Conservation (phyloP, 2,888 invertebrate genomes). For the Apodemia zela region DNA sequence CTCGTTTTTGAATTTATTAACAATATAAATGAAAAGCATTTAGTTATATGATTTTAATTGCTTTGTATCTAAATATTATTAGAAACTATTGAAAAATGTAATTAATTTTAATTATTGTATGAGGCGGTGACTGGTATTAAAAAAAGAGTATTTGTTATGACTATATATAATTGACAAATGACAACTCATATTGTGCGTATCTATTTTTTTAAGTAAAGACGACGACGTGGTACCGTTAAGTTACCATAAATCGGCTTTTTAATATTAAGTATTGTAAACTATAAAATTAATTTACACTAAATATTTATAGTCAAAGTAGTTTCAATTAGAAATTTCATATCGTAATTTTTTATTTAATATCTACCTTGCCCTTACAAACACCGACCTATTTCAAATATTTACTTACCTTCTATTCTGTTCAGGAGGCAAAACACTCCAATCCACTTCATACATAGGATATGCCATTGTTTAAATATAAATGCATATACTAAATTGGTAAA, state of each 20-base stretch:
- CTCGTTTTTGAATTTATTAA: slow-evolving; percentile 30
- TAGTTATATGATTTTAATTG: not conserved
- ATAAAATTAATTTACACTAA: not conserved
- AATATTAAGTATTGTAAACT: not conserved
- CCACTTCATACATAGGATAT: slow-evolving; percentile 85
- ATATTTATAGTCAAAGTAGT: too few relatives aligned
- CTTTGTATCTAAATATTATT: not conserved
- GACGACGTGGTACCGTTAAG: slow-evolving; percentile 10
- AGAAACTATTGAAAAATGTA: not conserved
- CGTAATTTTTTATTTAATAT: too few relatives aligned
- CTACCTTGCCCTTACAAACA: not conserved
- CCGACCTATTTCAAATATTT: slow-evolving; percentile 20
- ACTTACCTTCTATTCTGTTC: slow-evolving; percentile 91
- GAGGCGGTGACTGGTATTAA: not conserved
- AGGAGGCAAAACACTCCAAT: slow-evolving; percentile 92
- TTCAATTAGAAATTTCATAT: too few relatives aligned
- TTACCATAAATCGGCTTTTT: slow-evolving; percentile 3
- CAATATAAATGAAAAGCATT: not conserved
- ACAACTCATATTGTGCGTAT: slow-evolving; percentile 24
- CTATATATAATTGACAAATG: slow-evolving; percentile 19
- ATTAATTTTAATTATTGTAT: not conserved
- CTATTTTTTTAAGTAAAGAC: slow-evolving; percentile 22
- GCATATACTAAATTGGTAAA: slow-evolving; percentile 43
- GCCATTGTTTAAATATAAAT: slow-evolving; percentile 55
- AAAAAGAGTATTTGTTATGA: slow-evolving; percentile 24